A percentile compares a stretch with the other conserved stretches of the same genome.
phyloP scores from a whole-genome alignment of 2,113 vertebrate genomes.

The Raja brachyura region DNA sequence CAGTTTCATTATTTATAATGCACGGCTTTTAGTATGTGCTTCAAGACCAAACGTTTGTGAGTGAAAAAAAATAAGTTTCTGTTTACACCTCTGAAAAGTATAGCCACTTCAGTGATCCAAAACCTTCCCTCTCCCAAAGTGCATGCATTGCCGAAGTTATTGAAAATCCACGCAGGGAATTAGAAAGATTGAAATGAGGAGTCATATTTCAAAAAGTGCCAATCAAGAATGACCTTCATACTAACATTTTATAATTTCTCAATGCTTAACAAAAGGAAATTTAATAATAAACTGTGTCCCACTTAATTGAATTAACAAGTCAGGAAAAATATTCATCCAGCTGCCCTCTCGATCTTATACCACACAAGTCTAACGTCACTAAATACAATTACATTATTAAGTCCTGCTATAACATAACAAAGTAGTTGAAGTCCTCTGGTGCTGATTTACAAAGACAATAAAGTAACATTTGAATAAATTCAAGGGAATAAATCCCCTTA shows the following conservation, averaged over 20 bases:
- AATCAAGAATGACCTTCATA: background rate
- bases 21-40: background rate
- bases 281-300: background rate
- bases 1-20: background rate
- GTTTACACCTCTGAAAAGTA: background rate
- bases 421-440: background rate
- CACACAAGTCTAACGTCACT: background rate
- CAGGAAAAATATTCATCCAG: background rate
- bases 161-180: too few species aligned
- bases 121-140: background rate
- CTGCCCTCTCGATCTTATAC: background rate
- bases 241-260: background rate
- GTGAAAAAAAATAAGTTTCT: background rate
- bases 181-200: background rate
- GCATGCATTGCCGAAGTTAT: background rate
- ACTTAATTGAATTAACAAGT: slow-evolving; percentile 4
- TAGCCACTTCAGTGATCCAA: background rate
- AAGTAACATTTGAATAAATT: background rate
- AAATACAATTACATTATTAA: background rate
- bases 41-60: background rate
- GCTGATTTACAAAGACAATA: background rate
- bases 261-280: background rate
- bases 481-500: background rate
- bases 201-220: too few species aligned
- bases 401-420: background rate